A percentile compares a stretch with the other conserved stretches of the same genome.
Conservation (phyloP, 2,113 vertebrate genomes). For the Proterorhinus semilunaris region DNA sequence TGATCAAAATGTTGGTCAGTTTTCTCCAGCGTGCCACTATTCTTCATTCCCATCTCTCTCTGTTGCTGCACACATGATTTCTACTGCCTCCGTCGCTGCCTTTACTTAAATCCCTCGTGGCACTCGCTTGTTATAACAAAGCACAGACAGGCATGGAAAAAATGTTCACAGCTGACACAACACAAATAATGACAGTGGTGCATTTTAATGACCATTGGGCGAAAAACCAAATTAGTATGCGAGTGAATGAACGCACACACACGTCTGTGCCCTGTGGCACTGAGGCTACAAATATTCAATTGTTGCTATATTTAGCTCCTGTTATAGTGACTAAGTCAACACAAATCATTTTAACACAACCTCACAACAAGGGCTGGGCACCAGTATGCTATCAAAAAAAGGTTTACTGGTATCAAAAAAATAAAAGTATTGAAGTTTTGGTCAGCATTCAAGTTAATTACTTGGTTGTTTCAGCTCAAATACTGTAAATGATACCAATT, state of each 20-base stretch:
- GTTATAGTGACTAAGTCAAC: conserved; percentile 1
- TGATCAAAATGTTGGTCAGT: conserved; percentile 13
- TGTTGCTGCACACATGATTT: conserved; percentile 30
- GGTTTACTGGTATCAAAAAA: too few relatives aligned
- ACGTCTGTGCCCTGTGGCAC: background rate
- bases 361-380: background rate
- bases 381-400: too few relatives aligned
- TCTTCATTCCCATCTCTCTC: conserved; percentile 14
- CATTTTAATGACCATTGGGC: conserved; percentile 30
- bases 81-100: background rate
- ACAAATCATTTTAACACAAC: conserved; percentile 1
- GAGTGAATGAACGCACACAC: background rate
- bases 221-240: conserved; percentile 18
- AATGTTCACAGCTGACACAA: conserved; percentile 17
- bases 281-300: background rate
- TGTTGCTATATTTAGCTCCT: background rate
- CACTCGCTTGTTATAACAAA: background rate
- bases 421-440: too few relatives aligned
- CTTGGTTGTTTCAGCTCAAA: too few relatives aligned
- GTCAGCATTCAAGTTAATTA: too few relatives aligned
- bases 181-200: conserved; percentile 12
- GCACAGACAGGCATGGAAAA: conserved; percentile 1
- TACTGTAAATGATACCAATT: too few relatives aligned
- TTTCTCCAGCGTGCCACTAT: conserved; percentile 17
- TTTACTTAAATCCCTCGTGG: background rate